These are phyloP conservation scores for Etheostoma cragini DNA, from an alignment of 2,113 vertebrate genomes.

Conservation along the genomic window DNA sequence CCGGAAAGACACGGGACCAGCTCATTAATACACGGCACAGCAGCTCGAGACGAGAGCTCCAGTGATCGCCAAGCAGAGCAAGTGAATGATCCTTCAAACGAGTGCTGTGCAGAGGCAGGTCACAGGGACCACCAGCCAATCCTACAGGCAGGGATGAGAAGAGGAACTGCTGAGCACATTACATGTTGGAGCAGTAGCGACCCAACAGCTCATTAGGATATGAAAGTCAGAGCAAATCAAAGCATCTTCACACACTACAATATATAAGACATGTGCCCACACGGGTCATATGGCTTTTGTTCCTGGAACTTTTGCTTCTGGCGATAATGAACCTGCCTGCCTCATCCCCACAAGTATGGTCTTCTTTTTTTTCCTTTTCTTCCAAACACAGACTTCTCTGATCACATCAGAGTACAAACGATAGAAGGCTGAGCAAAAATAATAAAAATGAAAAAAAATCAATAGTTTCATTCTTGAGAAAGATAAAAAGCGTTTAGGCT, in stretches of 20 bases:
- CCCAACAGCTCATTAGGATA: conserved; percentile 75
- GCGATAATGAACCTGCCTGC: conserved; percentile 82
- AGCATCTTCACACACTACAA: conserved; percentile 60
- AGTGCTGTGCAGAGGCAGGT: conserved; percentile 55
- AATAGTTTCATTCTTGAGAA: conserved; percentile 71
- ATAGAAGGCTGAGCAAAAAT: conserved; percentile 53
- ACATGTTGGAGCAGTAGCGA: conserved; percentile 58
- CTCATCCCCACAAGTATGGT: conserved; percentile 66
- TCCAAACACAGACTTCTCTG: conserved; percentile 81
- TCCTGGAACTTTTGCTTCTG: conserved; percentile 76
- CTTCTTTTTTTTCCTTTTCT: conserved; percentile 42
- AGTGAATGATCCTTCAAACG: conserved; percentile 71
- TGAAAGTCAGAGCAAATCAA: conserved; percentile 79
- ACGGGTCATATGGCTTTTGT: conserved; percentile 80
- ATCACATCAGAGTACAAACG: conserved; percentile 74
- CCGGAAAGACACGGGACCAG: conserved; percentile 39
- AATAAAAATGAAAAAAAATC: no score
- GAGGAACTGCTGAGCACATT: conserved; percentile 54
- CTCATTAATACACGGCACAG: conserved; percentile 68
- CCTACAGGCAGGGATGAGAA: conserved; percentile 38
- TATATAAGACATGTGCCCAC: conserved; percentile 70
- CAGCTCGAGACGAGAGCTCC: conserved; percentile 24
- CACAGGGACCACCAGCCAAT: conserved; percentile 63
- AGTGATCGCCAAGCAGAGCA: conserved; percentile 55
- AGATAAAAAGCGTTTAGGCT: conserved; percentile 81